Base-by-base conservation (phyloP, 1,140 invertebrate species). In the Drosophila cardini region DNA sequence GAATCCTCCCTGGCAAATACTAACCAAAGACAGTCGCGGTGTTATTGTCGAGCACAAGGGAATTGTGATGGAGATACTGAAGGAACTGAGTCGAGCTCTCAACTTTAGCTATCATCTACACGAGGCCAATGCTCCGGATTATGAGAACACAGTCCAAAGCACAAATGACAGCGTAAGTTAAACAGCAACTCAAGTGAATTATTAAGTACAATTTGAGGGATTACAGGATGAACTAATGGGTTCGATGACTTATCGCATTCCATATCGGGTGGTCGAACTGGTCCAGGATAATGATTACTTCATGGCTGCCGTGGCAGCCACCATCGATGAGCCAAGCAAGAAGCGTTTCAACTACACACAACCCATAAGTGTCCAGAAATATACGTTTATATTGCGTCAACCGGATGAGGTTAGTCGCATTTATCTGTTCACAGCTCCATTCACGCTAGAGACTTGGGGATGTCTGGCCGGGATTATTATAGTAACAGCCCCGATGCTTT, bases 1-100 rank as follows among this genome's bases (percentile, higher is more conserved):
- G 97, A 96, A 96, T 93, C 96, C 96, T 2, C 97, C 97, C 0
- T 98, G 96, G 96, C 96, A 97, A 84, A 95, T 96, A 8, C 90
- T 97, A 1, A 93, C 93, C 42, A 91, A 78, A 15, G 94, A 95
- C 63, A 92, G 93, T 13, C 92, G 93, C 2, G 95, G 95, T 0
- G 80, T 93, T 0, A 92, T 94, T 1, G 89, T 93, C 0, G 93
- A 94, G 58, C 95, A 95, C 76, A 92, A 92, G 4, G 97, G 97
- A 18, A 92, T 97, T 21, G 93, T 96, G 13, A 97, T 97, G 90
- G 96, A 98, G 90, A 95, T 98, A 34, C 72, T 98, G 0, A 94
- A 95, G 72, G 94, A 97, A 77, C 90, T 98, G n/a, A 94, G 95
- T 0, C 93, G 93, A 7, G 95, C 94, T 73, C 93, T 98, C 60